Evolutionary conservation across 1,140 invertebrate species (phyloP).

Genomic region (Achroia grisella): DNA sequence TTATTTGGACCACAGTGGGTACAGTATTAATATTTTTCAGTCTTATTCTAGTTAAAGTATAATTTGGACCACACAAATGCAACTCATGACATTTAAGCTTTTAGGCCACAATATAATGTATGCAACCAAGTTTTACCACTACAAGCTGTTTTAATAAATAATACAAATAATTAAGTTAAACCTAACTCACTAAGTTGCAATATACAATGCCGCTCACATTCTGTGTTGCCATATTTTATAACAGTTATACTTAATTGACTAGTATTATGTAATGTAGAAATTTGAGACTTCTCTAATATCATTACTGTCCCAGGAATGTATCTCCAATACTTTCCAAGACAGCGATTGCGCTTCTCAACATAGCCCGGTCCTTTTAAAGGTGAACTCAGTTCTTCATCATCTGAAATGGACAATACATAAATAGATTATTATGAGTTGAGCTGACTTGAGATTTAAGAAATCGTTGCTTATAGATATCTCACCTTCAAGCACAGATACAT

Average conservation of each 20-base stretch:
- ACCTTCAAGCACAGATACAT: conserved; percentile 49
- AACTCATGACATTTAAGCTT: no score
- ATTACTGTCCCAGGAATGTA: conserved; percentile 61
- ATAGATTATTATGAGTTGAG: conserved; percentile 1
- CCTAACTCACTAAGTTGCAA: conserved; percentile 26
- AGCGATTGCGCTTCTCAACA: conserved; percentile 49
- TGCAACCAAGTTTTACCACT: no score
- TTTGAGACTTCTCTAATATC: conserved; percentile 29
- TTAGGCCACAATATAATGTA: no score
- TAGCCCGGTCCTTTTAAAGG: conserved; percentile 21
- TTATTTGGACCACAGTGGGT: no score
- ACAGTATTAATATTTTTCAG: no score
- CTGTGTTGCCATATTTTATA: conserved; percentile 18
- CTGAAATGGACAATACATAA: conserved; percentile 27
- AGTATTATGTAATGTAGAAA: conserved; percentile 3
- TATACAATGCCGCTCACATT: conserved; percentile 20
- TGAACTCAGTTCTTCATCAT: conserved; percentile 22
- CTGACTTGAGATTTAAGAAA: not conserved
- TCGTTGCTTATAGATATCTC: no score
- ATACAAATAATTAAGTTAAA: conserved; percentile 22
- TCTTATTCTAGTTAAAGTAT: no score
- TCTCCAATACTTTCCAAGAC: conserved; percentile 72
- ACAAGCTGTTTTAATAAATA: no score
- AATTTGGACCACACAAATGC: no score
- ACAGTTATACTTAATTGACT: conserved; percentile 25